Base-by-base conservation (phyloP, 2,113 vertebrate genomes). In the Cyanocitta stelleri region DNA sequence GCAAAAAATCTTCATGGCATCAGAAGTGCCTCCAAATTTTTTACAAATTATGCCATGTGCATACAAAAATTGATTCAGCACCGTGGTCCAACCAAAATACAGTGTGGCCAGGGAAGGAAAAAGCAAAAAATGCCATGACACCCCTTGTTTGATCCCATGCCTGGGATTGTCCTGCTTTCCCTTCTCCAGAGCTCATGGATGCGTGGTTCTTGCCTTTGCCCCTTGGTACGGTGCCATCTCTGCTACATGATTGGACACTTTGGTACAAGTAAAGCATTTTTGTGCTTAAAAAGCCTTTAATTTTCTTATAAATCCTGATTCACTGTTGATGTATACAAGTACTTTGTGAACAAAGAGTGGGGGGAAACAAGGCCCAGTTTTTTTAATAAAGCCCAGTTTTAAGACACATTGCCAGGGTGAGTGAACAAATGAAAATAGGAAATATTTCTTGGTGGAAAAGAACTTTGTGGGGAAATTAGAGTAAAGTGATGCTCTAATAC, bases 111-210 rank as follows among this genome's bases (percentile, higher is more conserved):
- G 35, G n/a, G 54, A 83, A 64, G 14, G 27, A 11, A 78, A 73
- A 21, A 30, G 30, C 13, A 51, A 82, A 74, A 68, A 54, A 3
- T 32, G 4, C 86, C 48, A 27, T 23, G 11, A 56, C 20, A 52
- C 5, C 10, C 24, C 21, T 76, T 51, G 14, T 48, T 64, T 0
- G 0, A 21, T 61, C 61, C 21, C 0, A 1, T 41, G 29, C 22
- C 23, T 1, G 11, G 30, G 20, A 15, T 8, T 66, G 26, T 71
- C 16, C 71, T 63, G 48, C 24, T 18, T 75, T 78, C 35, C 27
- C 4, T 7, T 23, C 8, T 55, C 46, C 59, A 73, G 67, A 59
- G 58, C n/a, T 56, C 29, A 24, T 10, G 17, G 12, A 10, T 21
- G 22, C 22, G 41, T 2, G 3, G 18, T n/a, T 48, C n/a, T 43